Evolutionary conservation across 2,888 invertebrate genomes (phyloP).

Genomic region (Cosmorhoe ocellata): DNA sequence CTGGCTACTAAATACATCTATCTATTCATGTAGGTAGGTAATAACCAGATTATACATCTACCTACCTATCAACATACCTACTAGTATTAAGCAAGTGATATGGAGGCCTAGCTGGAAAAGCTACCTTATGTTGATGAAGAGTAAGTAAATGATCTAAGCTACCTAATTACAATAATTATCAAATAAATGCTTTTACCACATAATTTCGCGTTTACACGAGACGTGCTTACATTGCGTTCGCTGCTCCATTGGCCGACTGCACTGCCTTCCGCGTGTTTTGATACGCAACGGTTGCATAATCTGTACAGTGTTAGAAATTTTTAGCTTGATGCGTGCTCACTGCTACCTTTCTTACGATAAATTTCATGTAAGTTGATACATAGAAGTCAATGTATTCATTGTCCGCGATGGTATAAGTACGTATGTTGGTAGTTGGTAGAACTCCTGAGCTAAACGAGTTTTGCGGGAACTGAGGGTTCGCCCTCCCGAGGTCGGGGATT

Average conservation of each 20-base stretch:
- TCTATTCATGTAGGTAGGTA: too few relatives aligned
- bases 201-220: slow-evolving; percentile 48
- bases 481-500: slow-evolving; percentile 68
- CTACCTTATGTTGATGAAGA: too few relatives aligned
- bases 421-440: slow-evolving; percentile 30
- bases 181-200: slow-evolving; percentile 32
- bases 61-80: too few relatives aligned
- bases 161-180: slow-evolving; percentile 19
- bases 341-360: slow-evolving; percentile 7
- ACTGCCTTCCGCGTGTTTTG: slow-evolving; percentile 69
- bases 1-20: too few relatives aligned
- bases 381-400: slow-evolving; percentile 31
- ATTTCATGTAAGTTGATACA: neutral
- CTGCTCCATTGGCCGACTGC: slow-evolving; percentile 77
- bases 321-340: slow-evolving; percentile 22
- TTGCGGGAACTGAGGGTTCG: slow-evolving; percentile 58
- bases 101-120: too few relatives aligned
- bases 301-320: slow-evolving; percentile 26
- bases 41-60: too few relatives aligned
- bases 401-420: slow-evolving; percentile 25
- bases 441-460: slow-evolving; percentile 64
- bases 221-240: slow-evolving; percentile 56
- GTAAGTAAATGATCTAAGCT: too few relatives aligned
- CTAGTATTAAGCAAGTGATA: too few relatives aligned
- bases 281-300: slow-evolving; percentile 66